Percentiles rank a stretch among this genome's conserved stretches.
Evolutionary conservation across 2,113 vertebrate species (phyloP).

Genomic region (Mustela lutreola): DNA sequence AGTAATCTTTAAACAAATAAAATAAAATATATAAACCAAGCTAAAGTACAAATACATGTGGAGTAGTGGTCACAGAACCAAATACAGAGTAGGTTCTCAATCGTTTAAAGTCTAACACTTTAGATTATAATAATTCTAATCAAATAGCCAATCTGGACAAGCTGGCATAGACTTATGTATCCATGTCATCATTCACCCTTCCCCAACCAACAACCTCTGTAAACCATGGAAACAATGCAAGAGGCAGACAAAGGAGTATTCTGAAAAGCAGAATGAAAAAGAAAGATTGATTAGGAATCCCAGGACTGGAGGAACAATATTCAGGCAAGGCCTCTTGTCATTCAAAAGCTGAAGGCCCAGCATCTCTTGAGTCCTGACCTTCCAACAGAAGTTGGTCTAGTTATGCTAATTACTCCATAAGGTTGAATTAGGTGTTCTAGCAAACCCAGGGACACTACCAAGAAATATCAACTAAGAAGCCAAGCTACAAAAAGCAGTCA

Average conservation of each 20-base stretch:
- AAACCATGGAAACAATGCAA: background rate
- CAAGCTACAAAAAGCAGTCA: background rate
- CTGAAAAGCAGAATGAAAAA: background rate
- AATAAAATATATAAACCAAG: background rate
- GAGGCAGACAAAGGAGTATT: background rate
- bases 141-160: background rate
- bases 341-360: background rate
- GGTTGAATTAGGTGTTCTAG: background rate
- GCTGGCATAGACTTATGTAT: background rate
- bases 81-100: background rate
- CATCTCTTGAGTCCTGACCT: background rate
- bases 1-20: background rate
- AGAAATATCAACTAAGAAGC: background rate
- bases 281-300: background rate
- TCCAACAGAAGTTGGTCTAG: background rate
- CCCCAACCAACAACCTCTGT: background rate
- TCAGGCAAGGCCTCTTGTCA: background rate
- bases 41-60: background rate
- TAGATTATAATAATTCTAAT: background rate
- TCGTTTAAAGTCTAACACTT: background rate
- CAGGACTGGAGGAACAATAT: background rate
- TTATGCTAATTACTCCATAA: background rate
- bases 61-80: background rate
- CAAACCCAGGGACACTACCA: background rate
- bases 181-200: background rate